A percentile compares a stretch with the other conserved stretches of the same genome.
Conservation (phyloP, 2,888 invertebrate genomes). For the Mythimna albipuncta region DNA sequence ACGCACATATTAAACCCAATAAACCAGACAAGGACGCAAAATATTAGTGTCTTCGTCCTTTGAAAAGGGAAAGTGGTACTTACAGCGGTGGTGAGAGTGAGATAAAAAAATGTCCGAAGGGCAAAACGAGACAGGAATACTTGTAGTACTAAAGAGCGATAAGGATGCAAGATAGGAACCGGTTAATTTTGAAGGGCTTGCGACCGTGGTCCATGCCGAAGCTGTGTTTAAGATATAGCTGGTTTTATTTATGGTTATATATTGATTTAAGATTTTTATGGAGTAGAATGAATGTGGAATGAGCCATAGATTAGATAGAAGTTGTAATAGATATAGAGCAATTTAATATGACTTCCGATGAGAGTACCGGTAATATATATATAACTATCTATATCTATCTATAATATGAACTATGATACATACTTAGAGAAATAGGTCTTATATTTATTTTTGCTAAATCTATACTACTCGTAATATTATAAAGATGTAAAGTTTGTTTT, state of each 20-base stretch:
- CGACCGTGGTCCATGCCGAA: conserved; percentile 81
- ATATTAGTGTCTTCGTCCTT: conserved; percentile 88
- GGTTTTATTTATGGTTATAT: conserved; percentile 83
- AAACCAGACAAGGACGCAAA: conserved; percentile 67
- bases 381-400: too few relatives aligned
- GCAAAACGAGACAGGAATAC: conserved; percentile 75
- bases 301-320: conserved; percentile 44
- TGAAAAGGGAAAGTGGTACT: conserved; percentile 90
- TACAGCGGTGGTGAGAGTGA: conserved; percentile 87
- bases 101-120: conserved; percentile 88
- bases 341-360: conserved; percentile 22
- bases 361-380: neutral
- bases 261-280: conserved; percentile 81
- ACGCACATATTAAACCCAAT: conserved; percentile 62
- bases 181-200: conserved; percentile 90
- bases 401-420: neutral
- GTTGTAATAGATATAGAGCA: conserved; percentile 36
- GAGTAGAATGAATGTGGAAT: conserved; percentile 55
- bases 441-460: neutral
- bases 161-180: conserved; percentile 79
- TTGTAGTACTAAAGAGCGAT: conserved; percentile 59
- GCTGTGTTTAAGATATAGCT: conserved; percentile 74
- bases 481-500: too few relatives aligned
- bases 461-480: too few relatives aligned
- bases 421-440: neutral